Conservation (phyloP, 2,888 invertebrate species). For the Cepaea hortensis region DNA sequence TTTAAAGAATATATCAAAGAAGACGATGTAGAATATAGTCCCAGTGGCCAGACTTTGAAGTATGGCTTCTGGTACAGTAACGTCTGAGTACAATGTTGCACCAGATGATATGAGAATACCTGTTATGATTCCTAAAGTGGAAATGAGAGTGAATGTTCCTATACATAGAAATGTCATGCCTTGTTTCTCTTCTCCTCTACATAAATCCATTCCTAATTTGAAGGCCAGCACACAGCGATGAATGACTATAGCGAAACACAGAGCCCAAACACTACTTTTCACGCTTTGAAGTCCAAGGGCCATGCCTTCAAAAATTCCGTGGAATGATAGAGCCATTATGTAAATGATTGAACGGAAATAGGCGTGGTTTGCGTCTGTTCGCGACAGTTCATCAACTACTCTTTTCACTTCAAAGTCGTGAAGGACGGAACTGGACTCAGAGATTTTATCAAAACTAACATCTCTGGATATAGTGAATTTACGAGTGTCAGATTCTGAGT, state of each 20-base stretch:
- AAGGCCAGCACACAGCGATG: constrained; percentile 69
- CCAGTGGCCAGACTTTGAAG: constrained; percentile 70
- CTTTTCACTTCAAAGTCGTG: constrained; percentile 65
- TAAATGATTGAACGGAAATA: constrained; percentile 67
- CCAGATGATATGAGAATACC: constrained; percentile 69
- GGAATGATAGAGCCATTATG: constrained; percentile 68
- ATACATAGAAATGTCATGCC: constrained; percentile 66
- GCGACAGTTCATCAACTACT: constrained; percentile 67
- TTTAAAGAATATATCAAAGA: constrained; percentile 69
- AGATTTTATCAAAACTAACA: constrained; percentile 42
- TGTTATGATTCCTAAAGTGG: constrained; percentile 66
- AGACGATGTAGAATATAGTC: constrained; percentile 70
- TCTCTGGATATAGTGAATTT: constrained; percentile 42
- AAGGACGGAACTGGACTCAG: constrained; percentile 43
- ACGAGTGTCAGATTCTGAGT: constrained; percentile 30
- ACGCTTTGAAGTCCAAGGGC: constrained; percentile 66
- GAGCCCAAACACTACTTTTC: constrained; percentile 67
- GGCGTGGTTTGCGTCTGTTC: constrained; percentile 60
- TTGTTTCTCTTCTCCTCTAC: constrained; percentile 63
- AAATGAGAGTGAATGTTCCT: constrained; percentile 67
- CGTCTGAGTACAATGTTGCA: constrained; percentile 67
- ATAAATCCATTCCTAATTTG: constrained; percentile 66
- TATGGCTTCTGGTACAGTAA: constrained; percentile 69
- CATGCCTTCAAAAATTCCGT: constrained; percentile 71
- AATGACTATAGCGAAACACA: constrained; percentile 68